These are phyloP conservation scores for Prochilodus magdalenae DNA, from an alignment of 2,113 vertebrate species.

Conservation along the genomic window DNA sequence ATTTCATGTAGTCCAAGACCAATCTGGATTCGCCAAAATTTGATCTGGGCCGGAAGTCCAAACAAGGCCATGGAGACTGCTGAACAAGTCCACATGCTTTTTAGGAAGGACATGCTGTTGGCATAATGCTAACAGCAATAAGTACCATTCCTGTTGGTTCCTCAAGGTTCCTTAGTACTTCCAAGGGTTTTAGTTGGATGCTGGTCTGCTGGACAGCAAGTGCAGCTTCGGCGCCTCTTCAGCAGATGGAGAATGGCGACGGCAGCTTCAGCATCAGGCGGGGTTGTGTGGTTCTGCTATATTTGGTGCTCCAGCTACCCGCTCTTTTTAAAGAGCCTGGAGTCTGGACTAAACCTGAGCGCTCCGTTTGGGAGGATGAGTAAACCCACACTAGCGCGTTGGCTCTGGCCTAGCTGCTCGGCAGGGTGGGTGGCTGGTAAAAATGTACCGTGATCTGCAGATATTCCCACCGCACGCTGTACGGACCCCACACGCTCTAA, in stretches of 20 bases:
- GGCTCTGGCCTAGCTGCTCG: neutral
- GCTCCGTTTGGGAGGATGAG: neutral
- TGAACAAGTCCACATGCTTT: too few species aligned
- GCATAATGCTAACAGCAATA: too few species aligned
- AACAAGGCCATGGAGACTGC: too few species aligned
- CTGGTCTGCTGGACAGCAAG: too few species aligned
- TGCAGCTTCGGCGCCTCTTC: too few species aligned
- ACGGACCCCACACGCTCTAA: neutral
- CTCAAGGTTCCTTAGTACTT: too few species aligned
- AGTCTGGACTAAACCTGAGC: slow-evolving; percentile 1
- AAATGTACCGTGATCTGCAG: neutral
- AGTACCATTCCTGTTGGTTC: too few species aligned
- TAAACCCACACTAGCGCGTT: neutral
- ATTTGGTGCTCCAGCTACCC: neutral
- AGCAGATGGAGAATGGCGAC: neutral
- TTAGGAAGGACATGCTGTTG: too few species aligned
- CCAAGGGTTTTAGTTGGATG: too few species aligned
- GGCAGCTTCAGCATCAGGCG: neutral
- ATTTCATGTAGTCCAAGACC: too few species aligned
- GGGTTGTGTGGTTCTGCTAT: neutral
- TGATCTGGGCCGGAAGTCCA: too few species aligned
- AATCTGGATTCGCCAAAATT: too few species aligned
- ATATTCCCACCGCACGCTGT: neutral
- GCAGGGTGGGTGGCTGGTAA: neutral
- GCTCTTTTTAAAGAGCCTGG: neutral